Conservation (phyloP, 2,797 vertebrate genomes). For the Oreortyx pictus region DNA sequence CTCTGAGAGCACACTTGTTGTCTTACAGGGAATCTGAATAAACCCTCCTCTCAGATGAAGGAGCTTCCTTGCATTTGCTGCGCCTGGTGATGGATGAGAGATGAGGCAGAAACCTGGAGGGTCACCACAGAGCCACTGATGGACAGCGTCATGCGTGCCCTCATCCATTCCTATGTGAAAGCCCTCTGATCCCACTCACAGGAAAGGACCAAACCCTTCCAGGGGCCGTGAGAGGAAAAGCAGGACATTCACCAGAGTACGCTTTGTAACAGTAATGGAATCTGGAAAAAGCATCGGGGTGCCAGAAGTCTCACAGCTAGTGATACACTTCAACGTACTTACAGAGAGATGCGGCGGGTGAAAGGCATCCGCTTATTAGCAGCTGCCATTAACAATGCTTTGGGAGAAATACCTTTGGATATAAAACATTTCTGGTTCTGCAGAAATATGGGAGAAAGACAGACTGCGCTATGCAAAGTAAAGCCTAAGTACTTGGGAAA, state of each 20-base stretch:
- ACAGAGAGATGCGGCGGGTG: background rate
- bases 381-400: background rate
- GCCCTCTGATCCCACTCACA: constrained; percentile 26
- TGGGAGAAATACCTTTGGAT: background rate
- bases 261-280: constrained; percentile 63
- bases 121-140: background rate
- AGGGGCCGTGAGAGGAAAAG: constrained; percentile 42
- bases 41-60: background rate
- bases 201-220: constrained; percentile 32
- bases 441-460: background rate
- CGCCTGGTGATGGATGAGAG: background rate
- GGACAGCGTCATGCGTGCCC: background rate
- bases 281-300: constrained; percentile 41
- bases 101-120: background rate
- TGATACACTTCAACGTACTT: background rate
- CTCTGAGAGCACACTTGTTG: background rate
- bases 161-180: fast-evolving
- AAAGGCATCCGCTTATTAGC: background rate
- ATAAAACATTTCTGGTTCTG: background rate
- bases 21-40: background rate
- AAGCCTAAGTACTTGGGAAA: background rate
- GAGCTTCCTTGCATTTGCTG: background rate
- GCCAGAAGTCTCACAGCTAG: constrained; percentile 25
- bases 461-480: background rate
- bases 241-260: constrained; percentile 38